phyloP scores from a whole-genome alignment of 2,113 vertebrate genomes.

The Acrocephalus kingi region DNA sequence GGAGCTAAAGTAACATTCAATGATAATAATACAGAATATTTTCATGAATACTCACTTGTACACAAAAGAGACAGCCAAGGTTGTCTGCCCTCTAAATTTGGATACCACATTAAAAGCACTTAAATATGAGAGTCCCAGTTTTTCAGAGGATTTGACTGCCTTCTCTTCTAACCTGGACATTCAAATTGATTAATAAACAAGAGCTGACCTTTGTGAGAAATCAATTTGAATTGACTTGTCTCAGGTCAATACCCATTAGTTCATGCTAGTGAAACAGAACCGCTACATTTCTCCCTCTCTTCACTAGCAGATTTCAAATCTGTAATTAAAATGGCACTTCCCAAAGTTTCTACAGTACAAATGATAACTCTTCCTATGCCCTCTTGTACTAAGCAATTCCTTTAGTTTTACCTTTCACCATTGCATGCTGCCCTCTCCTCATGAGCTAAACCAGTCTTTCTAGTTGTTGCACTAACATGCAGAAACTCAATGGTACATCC shows the following conservation, averaged over 20 bases:
- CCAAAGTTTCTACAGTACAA: not conserved
- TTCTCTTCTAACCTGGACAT: not conserved
- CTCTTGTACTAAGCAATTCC: not conserved
- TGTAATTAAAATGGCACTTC: not conserved
- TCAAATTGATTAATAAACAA: not conserved
- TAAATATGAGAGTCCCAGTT: rapidly evolving
- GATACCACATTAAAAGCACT: not conserved
- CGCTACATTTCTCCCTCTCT: not conserved
- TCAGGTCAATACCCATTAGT: not conserved
- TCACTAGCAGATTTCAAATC: not conserved
- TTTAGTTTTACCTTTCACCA: not conserved
- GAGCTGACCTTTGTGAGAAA: not conserved
- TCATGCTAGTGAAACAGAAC: not conserved
- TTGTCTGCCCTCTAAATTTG: not conserved
- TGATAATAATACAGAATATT: not conserved
- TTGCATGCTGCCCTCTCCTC: not conserved
- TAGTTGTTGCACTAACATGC: not conserved
- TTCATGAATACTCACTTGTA: not conserved
- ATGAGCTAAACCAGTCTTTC: not conserved
- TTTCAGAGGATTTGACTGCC: not conserved
- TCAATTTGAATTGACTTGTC: not conserved
- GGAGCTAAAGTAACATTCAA: not conserved
- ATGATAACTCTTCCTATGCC: not conserved
- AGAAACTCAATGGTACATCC: not conserved
- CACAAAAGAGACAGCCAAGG: not conserved